Percentiles rank a stretch among this genome's conserved stretches.
phyloP scores from a whole-genome alignment of 1,140 invertebrate genomes.

The Neodiprion virginianus region DNA sequence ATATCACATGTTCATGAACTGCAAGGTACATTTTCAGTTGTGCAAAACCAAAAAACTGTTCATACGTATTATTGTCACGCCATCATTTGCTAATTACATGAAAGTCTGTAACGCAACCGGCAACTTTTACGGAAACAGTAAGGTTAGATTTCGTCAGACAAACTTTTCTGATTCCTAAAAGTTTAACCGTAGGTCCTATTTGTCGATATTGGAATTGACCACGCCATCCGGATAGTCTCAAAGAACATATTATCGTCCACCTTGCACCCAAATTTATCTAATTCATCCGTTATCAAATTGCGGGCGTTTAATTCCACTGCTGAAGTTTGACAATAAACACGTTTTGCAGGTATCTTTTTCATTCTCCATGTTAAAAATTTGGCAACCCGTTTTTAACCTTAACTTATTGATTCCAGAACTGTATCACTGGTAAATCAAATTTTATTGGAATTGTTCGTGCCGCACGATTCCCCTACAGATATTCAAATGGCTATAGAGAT shows the following conservation, averaged over 20 bases:
- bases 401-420: conserved; percentile 35
- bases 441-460: conserved; percentile 30
- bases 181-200: conserved; percentile 9
- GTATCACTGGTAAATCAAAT: conserved; percentile 35
- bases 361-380: background rate
- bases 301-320: conserved; percentile 3
- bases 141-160: conserved; percentile 36
- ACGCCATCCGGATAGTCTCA: background rate
- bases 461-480: conserved; percentile 28
- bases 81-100: background rate
- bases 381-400: no score
- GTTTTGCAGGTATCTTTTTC: background rate
- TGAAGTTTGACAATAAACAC: conserved; percentile 13
- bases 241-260: no score
- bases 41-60: background rate
- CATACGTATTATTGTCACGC: background rate
- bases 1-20: conserved; percentile 39
- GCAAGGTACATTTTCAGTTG: conserved; percentile 18
- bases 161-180: background rate
- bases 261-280: background rate
- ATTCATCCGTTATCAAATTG: background rate
- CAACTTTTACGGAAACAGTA: background rate
- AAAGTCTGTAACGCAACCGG: conserved; percentile 14
- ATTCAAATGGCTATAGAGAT: conserved; percentile 31
- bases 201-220: conserved; percentile 9